phyloP scores from a whole-genome alignment of 2,888 invertebrate species.

The Lasioglossum morio region DNA sequence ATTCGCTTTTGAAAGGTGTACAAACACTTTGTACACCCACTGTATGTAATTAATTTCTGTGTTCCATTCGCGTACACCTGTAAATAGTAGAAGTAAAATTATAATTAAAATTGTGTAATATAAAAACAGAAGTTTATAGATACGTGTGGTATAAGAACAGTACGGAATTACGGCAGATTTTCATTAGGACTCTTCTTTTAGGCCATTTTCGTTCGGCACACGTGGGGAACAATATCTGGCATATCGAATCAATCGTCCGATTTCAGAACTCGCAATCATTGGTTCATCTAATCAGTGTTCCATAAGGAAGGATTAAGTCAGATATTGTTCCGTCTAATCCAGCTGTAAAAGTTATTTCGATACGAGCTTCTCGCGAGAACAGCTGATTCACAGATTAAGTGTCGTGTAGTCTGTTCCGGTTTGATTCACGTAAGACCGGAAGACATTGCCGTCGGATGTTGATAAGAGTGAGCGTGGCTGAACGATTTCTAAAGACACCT shows the following conservation, averaged over 20 bases:
- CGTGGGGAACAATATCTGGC: neutral
- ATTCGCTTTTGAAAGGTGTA: too few species aligned
- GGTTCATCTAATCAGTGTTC: neutral
- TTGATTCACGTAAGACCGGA: neutral
- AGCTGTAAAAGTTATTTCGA: neutral
- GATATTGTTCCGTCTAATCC: neutral
- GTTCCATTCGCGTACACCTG: too few species aligned
- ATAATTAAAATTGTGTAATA: too few species aligned
- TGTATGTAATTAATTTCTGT: too few species aligned
- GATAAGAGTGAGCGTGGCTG: conserved; percentile 10
- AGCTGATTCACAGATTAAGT: conserved; percentile 1
- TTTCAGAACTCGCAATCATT: neutral
- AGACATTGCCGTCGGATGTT: neutral
- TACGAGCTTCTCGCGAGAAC: neutral
- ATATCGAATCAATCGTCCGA: neutral
- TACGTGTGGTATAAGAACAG: too few species aligned
- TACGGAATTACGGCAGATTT: too few species aligned
- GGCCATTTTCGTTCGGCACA: neutral
- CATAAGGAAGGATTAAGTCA: neutral
- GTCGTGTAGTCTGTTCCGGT: neutral
- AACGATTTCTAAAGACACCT: conserved; percentile 7
- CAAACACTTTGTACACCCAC: too few species aligned
- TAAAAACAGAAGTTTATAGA: too few species aligned
- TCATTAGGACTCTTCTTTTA: neutral
- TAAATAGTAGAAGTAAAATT: too few species aligned